phyloP scores from a whole-genome alignment of 2,113 vertebrate genomes.

The Anser cygnoides region DNA sequence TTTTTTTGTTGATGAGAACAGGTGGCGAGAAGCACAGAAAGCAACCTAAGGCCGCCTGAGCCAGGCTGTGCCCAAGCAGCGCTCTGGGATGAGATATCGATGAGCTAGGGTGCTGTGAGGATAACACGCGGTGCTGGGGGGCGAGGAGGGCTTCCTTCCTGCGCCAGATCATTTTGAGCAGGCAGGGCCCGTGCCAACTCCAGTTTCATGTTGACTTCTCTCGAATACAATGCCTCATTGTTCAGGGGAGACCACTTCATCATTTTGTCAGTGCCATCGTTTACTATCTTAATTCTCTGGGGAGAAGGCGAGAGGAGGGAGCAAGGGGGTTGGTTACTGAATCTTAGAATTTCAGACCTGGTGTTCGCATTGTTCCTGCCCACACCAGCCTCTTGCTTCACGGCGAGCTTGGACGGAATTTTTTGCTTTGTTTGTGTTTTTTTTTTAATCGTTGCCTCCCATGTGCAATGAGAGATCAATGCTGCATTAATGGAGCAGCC shows the following conservation, averaged over 20 bases:
- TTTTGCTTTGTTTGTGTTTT: neutral
- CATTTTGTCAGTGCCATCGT: neutral
- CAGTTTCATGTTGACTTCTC: neutral
- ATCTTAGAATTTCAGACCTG: neutral
- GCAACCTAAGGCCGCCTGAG: neutral
- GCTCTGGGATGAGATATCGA: neutral
- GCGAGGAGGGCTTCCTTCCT: constrained; percentile 45
- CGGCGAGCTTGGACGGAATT: neutral
- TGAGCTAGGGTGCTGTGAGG: neutral
- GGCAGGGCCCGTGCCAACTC: neutral
- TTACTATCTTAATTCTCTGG: neutral
- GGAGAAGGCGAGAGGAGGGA: neutral
- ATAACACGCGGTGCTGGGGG: neutral
- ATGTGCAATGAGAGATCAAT: neutral
- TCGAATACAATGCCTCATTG: neutral
- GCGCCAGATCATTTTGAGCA: constrained; percentile 55
- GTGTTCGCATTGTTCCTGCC: neutral
- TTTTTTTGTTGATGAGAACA: neutral
- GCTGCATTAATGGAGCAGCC: neutral
- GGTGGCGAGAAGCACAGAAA: no score
- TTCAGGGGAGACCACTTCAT: neutral
- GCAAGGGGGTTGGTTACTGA: neutral
- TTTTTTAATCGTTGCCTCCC: neutral
- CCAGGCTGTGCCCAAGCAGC: neutral
- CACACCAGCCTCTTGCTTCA: neutral